Percentiles rank a stretch among this genome's conserved stretches.
These are phyloP conservation scores for Onthophagus sagittarius DNA, from an alignment of 2,888 invertebrate genomes.

Conservation along the genomic window DNA sequence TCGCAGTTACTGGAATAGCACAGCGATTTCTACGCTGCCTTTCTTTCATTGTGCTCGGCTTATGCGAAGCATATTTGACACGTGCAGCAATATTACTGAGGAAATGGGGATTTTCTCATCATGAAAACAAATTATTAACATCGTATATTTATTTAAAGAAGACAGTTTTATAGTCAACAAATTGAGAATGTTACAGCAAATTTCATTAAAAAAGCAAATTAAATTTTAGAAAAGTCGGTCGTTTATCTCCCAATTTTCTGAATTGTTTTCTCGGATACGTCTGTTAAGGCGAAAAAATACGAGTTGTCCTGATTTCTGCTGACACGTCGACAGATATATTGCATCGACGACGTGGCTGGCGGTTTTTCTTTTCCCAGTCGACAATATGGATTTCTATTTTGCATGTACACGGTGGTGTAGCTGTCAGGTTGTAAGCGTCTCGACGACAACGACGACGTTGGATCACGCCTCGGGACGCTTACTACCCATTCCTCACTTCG, in stretches of 20 bases:
- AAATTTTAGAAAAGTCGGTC: too few species aligned
- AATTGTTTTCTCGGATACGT: neutral
- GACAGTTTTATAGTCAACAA: too few species aligned
- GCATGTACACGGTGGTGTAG: neutral
- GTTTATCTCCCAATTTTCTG: neutral
- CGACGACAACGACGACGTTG: neutral
- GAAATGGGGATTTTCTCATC: neutral
- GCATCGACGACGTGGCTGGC: neutral
- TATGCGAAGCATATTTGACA: neutral
- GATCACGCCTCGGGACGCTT: neutral
- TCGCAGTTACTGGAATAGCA: neutral
- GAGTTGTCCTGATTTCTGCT: neutral
- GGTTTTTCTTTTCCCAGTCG: neutral
- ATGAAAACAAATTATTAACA: too few species aligned
- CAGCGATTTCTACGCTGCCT: neutral
- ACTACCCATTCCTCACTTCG: neutral
- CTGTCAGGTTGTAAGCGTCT: neutral
- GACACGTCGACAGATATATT: neutral
- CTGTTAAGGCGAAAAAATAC: neutral
- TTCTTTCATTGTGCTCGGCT: neutral
- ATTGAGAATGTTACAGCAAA: too few species aligned
- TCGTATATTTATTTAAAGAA: too few species aligned
- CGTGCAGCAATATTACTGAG: neutral
- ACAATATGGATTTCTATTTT: neutral
- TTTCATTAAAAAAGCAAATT: too few species aligned